Conservation (phyloP, 1,140 invertebrate species). For the Cotesia chilonis region DNA sequence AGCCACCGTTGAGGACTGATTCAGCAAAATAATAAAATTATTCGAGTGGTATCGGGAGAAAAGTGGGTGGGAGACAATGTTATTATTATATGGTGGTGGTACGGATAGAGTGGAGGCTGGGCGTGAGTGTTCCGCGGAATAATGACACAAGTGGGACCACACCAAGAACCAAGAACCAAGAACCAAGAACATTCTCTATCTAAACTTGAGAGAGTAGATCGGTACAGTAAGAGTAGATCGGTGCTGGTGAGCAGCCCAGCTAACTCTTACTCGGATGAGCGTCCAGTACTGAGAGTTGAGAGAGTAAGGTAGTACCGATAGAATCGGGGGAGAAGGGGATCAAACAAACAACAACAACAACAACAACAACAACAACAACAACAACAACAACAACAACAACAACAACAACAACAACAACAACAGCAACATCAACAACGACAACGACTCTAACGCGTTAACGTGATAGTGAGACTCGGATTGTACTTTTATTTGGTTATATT, state of each 20-base stretch:
- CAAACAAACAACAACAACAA: neutral
- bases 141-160: conserved; percentile 31
- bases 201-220: neutral
- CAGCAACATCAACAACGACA: too few relatives aligned
- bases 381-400: too few relatives aligned
- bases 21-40: neutral
- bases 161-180: conserved; percentile 20
- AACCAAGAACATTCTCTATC: neutral
- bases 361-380: neutral
- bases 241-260: too few relatives aligned
- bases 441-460: too few relatives aligned
- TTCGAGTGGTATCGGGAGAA: neutral
- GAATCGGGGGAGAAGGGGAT: conserved; percentile 30
- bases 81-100: conserved; percentile 6
- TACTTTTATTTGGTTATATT: too few relatives aligned
- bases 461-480: too few relatives aligned
- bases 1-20: neutral
- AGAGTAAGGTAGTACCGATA: conserved; percentile 30
- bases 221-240: neutral
- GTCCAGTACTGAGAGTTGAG: conserved; percentile 7
- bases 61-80: conserved; percentile 6
- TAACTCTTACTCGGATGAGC: conserved; percentile 8
- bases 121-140: conserved; percentile 23
- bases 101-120: conserved; percentile 31
- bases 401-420: too few relatives aligned